phyloP scores from a whole-genome alignment of 2,888 invertebrate genomes.

The Girardia tigrina region DNA sequence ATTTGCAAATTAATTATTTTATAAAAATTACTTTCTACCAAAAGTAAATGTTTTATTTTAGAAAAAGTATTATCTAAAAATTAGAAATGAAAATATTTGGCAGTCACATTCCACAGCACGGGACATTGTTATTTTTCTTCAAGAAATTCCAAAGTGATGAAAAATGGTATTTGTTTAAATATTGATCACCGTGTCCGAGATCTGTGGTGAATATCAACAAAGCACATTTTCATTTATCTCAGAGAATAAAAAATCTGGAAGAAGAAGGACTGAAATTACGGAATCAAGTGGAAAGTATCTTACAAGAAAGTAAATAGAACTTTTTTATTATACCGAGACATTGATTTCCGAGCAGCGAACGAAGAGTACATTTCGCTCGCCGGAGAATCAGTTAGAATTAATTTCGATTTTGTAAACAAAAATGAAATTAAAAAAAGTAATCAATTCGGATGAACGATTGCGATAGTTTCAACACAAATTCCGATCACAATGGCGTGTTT shows the following conservation, averaged over 20 bases:
- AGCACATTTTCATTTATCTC: neutral
- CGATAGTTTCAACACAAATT: neutral
- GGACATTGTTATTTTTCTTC: no score
- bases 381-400: neutral
- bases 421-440: neutral
- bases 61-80: no score
- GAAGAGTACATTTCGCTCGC: neutral
- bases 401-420: neutral
- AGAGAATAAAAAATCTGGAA: slow-evolving; percentile 15
- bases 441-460: neutral
- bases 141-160: no score
- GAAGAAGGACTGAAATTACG: neutral
- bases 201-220: slow-evolving; percentile 19
- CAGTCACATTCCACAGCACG: no score
- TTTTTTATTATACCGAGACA: neutral
- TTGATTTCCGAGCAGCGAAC: neutral
- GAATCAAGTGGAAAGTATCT: neutral
- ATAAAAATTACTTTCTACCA: no score
- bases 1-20: no score
- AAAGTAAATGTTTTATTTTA: no score
- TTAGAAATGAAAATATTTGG: no score
- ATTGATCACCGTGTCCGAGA: neutral
- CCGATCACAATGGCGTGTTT: neutral
- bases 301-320: neutral
- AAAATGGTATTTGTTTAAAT: slow-evolving; percentile 23